phyloP scores from a whole-genome alignment of 2,113 vertebrate genomes.

The Ginglymostoma cirratum region DNA sequence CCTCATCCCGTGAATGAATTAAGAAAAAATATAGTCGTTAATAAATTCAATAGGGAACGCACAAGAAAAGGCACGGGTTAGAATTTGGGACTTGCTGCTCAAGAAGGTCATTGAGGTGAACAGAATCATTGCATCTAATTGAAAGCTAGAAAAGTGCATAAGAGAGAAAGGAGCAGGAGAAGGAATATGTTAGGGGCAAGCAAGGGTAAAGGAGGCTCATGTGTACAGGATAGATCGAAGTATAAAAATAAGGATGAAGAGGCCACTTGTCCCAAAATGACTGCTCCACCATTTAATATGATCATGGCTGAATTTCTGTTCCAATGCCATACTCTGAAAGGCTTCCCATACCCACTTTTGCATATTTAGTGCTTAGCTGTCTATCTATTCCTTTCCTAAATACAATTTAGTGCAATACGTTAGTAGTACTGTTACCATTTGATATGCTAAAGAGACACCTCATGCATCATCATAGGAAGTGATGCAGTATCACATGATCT shows the following conservation, averaged over 20 bases:
- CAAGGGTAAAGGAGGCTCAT: neutral
- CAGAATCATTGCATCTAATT: neutral
- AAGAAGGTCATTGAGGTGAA: neutral
- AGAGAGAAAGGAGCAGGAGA: neutral
- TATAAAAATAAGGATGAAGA: neutral
- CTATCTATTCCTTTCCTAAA: too few species aligned
- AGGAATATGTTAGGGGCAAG: neutral
- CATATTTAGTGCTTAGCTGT: too few species aligned
- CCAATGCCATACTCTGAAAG: too few species aligned
- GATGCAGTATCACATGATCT: too few species aligned
- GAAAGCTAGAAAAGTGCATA: neutral
- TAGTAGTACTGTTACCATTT: too few species aligned
- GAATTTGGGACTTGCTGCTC: neutral
- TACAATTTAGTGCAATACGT: too few species aligned
- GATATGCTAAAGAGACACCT: too few species aligned
- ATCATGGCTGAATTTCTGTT: too few species aligned
- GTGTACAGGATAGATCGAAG: neutral
- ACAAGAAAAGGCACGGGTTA: neutral
- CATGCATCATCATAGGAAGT: too few species aligned
- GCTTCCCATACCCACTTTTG: too few species aligned
- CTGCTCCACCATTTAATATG: neutral
- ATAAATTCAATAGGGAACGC: neutral
- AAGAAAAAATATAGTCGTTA: too few species aligned
- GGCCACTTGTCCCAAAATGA: neutral
- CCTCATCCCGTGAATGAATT: too few species aligned